Evolutionary conservation across 2,888 invertebrate species (phyloP).

Genomic region (Lapara coniferarum): DNA sequence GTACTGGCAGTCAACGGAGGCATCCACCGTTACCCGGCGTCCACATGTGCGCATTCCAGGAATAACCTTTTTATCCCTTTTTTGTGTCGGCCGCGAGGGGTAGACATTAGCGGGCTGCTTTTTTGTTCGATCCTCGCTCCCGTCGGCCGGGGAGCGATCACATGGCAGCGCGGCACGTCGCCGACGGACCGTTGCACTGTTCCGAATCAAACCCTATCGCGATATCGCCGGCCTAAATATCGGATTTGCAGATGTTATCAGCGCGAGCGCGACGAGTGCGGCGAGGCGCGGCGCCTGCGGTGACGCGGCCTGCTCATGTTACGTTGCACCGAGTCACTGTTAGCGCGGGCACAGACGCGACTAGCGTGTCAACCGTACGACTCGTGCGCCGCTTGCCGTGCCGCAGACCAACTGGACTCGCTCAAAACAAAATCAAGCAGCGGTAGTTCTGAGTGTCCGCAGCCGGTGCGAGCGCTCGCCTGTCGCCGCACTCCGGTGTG

Average conservation of each 20-base stretch:
- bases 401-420: conserved; percentile 68
- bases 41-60: conserved; percentile 81
- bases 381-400: conserved; percentile 69
- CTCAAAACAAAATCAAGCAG: conserved; percentile 75
- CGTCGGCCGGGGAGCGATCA: conserved; percentile 69
- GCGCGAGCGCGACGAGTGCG: conserved; percentile 56
- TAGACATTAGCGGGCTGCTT: conserved; percentile 75
- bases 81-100: conserved; percentile 70
- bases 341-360: conserved; percentile 34
- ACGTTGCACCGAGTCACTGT: conserved; percentile 41
- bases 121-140: conserved; percentile 69
- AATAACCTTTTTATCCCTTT: conserved; percentile 78
- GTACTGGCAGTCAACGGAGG: conserved; percentile 63
- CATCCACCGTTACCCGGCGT: conserved; percentile 70
- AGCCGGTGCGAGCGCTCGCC: conserved; percentile 34
- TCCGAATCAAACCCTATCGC: conserved; percentile 70
- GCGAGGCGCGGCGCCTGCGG: conserved; percentile 67
- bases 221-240: conserved; percentile 73
- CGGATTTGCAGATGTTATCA: conserved; percentile 79
- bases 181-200: conserved; percentile 57
- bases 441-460: conserved; percentile 73
- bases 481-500: conserved; percentile 43
- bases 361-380: conserved; percentile 52
- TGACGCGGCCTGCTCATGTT: conserved; percentile 70
- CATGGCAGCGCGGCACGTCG: conserved; percentile 61